Base-by-base conservation (phyloP, 2,888 invertebrate species). In the Cheilosia grossa region DNA sequence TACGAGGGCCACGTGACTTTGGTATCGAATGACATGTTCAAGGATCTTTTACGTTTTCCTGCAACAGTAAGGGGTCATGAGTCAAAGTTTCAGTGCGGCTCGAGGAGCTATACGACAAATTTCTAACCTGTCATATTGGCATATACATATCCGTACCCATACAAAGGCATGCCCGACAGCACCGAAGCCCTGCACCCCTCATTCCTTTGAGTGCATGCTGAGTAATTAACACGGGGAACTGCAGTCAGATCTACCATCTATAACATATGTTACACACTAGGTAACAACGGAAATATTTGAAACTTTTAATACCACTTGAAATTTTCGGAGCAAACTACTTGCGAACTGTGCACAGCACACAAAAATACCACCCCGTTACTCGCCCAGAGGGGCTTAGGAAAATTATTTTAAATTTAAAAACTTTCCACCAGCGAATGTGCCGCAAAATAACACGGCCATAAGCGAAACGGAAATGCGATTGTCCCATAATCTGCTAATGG, bases 391-490 rank as follows among this genome's bases (percentile, higher is more conserved):
- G 83, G 75, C 51, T 44, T 70, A 58, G 21, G 51, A 69, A 79
- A 80, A 85, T 85, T 85, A 80, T 85, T 85, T 85, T 85, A 85
- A 85, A 85, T 85, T 80, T 80, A 80, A 85, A 85, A 85, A 85
- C 54, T 85, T 83, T 74, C 63, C 61, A 72, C 54, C 58, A 74
- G 80, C 74, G 80, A 85, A 80, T 75, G 80, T 75, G 74, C 73
- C 83, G 64, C 79, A 74, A 83, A 79, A 74, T 59, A 81, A 61
- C 27, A 69, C 73, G 13, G 69, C 81, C 81, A 15, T 58, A 61
- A 63, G 81, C 74, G 70, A 69, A 74, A 78, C 63, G 80, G 64
- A 72, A 79, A 72, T 79, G 64, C 64, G 79, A 78, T 72, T 79
- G 58, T 56, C 19, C 64, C 63, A 63, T 79, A 74, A 79, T 80